Evolutionary conservation across 2,113 vertebrate species (phyloP).

Genomic region (Sigmodon hispidus): DNA sequence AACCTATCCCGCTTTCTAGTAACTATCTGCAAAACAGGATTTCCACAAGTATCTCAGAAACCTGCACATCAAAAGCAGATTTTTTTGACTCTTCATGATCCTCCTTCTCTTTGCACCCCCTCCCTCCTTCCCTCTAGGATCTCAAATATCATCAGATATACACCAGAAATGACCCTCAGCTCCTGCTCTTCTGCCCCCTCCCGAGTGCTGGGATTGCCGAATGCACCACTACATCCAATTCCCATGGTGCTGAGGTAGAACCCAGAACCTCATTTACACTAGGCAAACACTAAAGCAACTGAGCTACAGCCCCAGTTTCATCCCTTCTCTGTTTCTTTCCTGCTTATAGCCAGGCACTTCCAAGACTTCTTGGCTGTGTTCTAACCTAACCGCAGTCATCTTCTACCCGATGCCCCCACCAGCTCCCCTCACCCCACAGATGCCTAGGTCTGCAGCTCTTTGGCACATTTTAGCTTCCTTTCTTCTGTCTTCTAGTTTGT

Average conservation of each 20-base stretch:
- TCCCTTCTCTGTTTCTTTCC: neutral
- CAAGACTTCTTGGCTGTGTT: neutral
- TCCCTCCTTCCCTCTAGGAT: neutral
- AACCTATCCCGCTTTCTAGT: neutral
- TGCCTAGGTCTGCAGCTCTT: neutral
- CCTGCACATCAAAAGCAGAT: neutral
- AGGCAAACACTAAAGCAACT: neutral
- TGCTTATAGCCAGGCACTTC: neutral
- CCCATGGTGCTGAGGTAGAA: neutral
- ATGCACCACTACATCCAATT: neutral
- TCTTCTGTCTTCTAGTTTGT: neutral
- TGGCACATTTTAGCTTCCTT: neutral
- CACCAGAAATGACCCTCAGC: neutral
- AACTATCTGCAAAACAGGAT: neutral
- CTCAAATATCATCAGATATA: neutral
- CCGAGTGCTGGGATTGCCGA: neutral
- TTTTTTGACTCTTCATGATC: neutral
- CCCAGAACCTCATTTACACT: too few relatives aligned
- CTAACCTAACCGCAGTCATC: neutral
- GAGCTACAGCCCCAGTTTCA: neutral
- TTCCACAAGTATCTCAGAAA: neutral
- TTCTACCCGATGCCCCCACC: neutral
- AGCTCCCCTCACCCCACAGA: neutral
- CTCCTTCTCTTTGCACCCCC: neutral
- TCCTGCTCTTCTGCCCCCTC: neutral